Evolutionary conservation across 2,113 vertebrate genomes (phyloP), one percentile per base, ranked within the genome.

Genomic region (Conger conger): DNA sequence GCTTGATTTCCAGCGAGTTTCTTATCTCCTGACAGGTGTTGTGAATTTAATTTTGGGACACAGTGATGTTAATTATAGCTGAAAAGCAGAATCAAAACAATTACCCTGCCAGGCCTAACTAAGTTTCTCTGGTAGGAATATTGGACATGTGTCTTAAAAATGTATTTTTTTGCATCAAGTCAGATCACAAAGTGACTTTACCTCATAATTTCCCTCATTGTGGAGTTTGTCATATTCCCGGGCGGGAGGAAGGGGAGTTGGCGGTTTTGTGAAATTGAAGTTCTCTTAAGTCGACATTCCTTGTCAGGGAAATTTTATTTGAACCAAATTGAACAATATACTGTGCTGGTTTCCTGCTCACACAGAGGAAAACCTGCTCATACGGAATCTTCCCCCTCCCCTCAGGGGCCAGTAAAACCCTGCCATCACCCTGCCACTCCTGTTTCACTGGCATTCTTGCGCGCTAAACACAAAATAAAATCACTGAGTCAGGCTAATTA

Each of bases 1-100:
- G n/a, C 83, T 80, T 90, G 87, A 88, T 84, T 87, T 85, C 81
- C 42, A 84, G 42, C 81, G 83, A 86, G 81, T 83, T 84, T 87
- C 86, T 87, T 87, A 76, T 88, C 80, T 57, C 50, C 76, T 81
- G 89, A 88, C 86, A 86, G 79, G 86, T 84, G 86, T 87, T 87
- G 83, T 86, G 84, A 87, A 84, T 87, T 89, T 79, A 89, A 83
- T 76, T 68, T 86, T 81, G 79, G 86, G 80, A 78, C 83, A 83
- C 33, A 42, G 63, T 33, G 68, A 73, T 11, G 20, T n/a, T 73
- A 76, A 80, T 80, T 68, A 63, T 20, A 87, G 80, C 57, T 73
- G 80, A 33, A 76, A 36, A 35, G 30, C 60, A 83, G 17, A 42
- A 79, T 82, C 15, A 18, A 16, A 18, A 20, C 57, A 20, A 63